A percentile compares a stretch with the other conserved stretches of the same genome.
phyloP scores from a whole-genome alignment of 2,888 invertebrate species.

The Hydraecia micacea region DNA sequence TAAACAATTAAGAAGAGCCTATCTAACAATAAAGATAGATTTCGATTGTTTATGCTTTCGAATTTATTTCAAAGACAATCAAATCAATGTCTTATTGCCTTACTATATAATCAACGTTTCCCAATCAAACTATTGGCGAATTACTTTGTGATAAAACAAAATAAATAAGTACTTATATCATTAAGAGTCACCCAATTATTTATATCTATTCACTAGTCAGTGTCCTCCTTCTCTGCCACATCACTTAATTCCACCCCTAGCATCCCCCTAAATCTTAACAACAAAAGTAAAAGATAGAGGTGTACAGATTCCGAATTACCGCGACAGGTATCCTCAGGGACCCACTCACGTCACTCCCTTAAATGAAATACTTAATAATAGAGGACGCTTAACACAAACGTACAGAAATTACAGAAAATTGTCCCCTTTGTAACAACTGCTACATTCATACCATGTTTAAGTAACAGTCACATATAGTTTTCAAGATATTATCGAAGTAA shows the following conservation, averaged over 20 bases:
- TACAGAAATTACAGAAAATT: slow-evolving; percentile 79
- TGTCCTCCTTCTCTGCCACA: background rate
- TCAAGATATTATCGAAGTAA: slow-evolving; percentile 58
- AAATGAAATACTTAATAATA: slow-evolving; percentile 89
- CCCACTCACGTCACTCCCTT: slow-evolving; percentile 78
- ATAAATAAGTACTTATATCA: background rate
- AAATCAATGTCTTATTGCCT: background rate
- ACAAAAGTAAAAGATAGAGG: slow-evolving; percentile 77
- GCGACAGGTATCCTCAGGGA: slow-evolving; percentile 87
- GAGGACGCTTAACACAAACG: slow-evolving; percentile 80
- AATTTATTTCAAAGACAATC: slow-evolving; percentile 9
- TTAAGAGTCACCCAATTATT: background rate
- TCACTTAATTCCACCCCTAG: slow-evolving; percentile 59
- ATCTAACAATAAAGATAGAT: slow-evolving; percentile 5
- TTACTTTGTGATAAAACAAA: background rate
- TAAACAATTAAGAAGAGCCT: slow-evolving; percentile 24
- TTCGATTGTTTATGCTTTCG: slow-evolving; percentile 14
- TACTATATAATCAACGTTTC: background rate
- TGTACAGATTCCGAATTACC: slow-evolving; percentile 84
- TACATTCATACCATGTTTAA: slow-evolving; percentile 73
- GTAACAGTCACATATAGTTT: slow-evolving; percentile 61
- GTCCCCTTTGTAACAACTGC: slow-evolving; percentile 74
- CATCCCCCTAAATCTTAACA: slow-evolving; percentile 78
- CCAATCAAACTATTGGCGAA: slow-evolving; percentile 9
- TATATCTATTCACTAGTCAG: background rate